Evolutionary conservation across 37 sponge, comb jelly and placozoan species (phyloP), one percentile per base, ranked within the genome.

Genomic region (Agelas oroides): DNA sequence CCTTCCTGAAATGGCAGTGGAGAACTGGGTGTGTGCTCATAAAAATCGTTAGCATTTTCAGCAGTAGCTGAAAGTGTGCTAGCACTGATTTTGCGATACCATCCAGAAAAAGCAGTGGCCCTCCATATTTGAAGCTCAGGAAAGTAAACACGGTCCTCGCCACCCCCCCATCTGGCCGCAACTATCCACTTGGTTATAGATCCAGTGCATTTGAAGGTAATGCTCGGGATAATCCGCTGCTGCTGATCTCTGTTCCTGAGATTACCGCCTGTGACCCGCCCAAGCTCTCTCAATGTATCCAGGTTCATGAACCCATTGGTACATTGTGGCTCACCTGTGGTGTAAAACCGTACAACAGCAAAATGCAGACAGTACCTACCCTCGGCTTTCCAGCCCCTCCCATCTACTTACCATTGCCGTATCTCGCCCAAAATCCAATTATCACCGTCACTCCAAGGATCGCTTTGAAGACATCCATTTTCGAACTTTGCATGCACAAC

Each of bases 41-140:
- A 53, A 24, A 72, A 5, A 11, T 53, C 53, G 39, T 8, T 53
- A 25, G 1, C 24, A 34, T 53, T 72, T 12, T 67, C 68, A 32
- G 5, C 33, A 5, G 33, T 11, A 30, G 5, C 20, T 30, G 33
- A 5, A 28, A 18, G 27, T 16, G 68, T 67, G 33, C 33, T 19
- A n/a, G n/a, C n/a, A 5, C 30, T 11, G 8, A 67, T 8, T 46
- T 8, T 46, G 46, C 8, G 6, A 8, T 46, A 46, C 46, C 46
- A 46, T 8, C 27, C 32, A 3, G 28, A 11, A 64, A 23, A 23
- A 12, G 28, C 65, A 28, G 65, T 28, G 68, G 34, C 2, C 33
- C 68, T 67, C 68, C 68, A 67, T 1, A 67, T 31, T 30, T 67
- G 34, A 2, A 67, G 68, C 34, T 67, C 34, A 32, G 68, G 68